Percentiles rank a stretch among this genome's conserved stretches.
Evolutionary conservation across 2,797 vertebrate species (phyloP).

Genomic region (Diglossa cyanea): DNA sequence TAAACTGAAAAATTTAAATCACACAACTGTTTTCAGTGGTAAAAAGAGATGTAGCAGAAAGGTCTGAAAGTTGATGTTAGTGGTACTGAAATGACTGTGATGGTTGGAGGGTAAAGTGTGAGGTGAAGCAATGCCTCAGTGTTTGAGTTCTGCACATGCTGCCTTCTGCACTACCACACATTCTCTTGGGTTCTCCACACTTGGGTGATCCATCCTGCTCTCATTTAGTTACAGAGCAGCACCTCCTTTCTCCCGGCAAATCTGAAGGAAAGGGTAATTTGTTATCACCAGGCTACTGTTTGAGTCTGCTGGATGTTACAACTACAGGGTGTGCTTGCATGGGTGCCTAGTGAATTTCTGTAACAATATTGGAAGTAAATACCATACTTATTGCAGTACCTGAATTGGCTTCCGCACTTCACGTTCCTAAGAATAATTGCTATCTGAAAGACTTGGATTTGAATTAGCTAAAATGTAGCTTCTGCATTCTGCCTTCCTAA

Average conservation of each 20-base stretch:
- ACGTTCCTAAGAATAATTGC: fast-evolving
- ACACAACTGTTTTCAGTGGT: neutral
- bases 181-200: neutral
- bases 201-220: neutral
- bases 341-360: neutral
- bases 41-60: neutral
- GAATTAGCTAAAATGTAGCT: neutral
- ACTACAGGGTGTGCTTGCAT: neutral
- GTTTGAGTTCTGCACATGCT: fast-evolving
- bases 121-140: neutral
- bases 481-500: neutral
- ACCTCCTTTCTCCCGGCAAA: neutral
- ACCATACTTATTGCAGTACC: neutral
- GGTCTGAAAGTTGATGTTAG: neutral
- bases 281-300: neutral
- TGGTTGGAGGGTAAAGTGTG: neutral
- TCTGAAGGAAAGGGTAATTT: neutral
- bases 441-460: neutral
- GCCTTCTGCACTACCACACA: neutral
- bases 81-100: neutral
- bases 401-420: neutral
- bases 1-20: neutral
- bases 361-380: neutral
- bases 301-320: neutral
- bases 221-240: neutral